phyloP scores from a whole-genome alignment of 2,888 invertebrate genomes.

The Agriopis aurantiaria region DNA sequence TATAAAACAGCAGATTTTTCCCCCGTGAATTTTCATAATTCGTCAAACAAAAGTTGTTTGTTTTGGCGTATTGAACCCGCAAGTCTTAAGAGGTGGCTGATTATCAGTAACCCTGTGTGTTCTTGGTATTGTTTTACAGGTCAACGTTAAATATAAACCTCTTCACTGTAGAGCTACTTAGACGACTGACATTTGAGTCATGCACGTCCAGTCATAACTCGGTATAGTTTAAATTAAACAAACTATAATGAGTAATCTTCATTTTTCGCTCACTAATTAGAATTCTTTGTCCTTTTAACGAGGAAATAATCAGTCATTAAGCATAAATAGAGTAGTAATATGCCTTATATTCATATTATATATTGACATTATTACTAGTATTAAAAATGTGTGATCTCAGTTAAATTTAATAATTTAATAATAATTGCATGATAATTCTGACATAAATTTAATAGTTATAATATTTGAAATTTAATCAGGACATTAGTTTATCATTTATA shows the following conservation, averaged over 20 bases:
- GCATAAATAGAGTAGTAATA: not conserved
- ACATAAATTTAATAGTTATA: no score
- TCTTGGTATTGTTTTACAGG: conserved; percentile 25
- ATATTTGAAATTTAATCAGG: no score
- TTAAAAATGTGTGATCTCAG: no score
- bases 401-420: no score
- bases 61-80: no score
- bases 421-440: no score
- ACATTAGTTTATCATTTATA: no score
- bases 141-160: conserved; percentile 43
- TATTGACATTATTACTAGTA: no score
- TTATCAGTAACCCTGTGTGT: not conserved
- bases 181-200: conserved; percentile 29
- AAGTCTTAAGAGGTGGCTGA: not conserved
- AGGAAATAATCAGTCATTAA: conserved; percentile 20
- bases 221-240: conserved; percentile 4
- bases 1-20: no score
- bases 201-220: not conserved
- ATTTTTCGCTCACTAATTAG: conserved; percentile 16
- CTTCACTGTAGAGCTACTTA: conserved; percentile 8
- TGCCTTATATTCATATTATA: no score
- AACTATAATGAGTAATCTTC: conserved; percentile 36
- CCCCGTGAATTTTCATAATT: no score
- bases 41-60: no score
- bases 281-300: conserved; percentile 19